A percentile compares a stretch with the other conserved stretches of the same genome.
phyloP scores from a whole-genome alignment of 2,797 vertebrate species.

The Bovichtus diacanthus region DNA sequence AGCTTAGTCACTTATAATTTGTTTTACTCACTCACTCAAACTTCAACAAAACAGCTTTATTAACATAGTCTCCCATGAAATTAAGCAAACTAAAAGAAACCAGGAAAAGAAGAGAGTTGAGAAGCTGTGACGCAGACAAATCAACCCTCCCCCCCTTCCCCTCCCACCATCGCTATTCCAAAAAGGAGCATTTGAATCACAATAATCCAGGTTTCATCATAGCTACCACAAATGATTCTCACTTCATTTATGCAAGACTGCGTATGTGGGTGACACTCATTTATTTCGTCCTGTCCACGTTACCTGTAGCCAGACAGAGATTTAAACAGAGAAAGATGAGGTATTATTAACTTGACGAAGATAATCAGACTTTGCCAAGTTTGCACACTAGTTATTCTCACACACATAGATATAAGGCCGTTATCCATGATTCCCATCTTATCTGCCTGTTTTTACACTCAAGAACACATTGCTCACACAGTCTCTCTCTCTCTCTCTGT shows the following conservation, averaged over 20 bases:
- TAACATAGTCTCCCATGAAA: too few species aligned
- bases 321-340: slow-evolving; percentile 33
- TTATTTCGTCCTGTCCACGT: slow-evolving; percentile 23
- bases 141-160: not conserved
- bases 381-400: slow-evolving; percentile 10
- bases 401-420: slow-evolving; percentile 5
- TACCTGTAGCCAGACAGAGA: slow-evolving; percentile 27
- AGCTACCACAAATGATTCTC: not conserved
- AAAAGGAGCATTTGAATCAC: slow-evolving; percentile 15
- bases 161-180: accelerated
- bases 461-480: not conserved
- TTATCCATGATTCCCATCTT: slow-evolving; percentile 20
- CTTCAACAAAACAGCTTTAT: not conserved
- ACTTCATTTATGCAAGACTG: slow-evolving; percentile 28
- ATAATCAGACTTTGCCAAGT: slow-evolving; percentile 30
- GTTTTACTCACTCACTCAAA: not conserved
- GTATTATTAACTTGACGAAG: slow-evolving; percentile 43
- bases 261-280: slow-evolving; percentile 18
- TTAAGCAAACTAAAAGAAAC: not conserved
- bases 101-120: not conserved
- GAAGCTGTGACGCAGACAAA: not conserved
- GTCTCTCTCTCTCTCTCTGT: not conserved
- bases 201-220: slow-evolving; percentile 22
- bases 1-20: not conserved
- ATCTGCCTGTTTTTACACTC: slow-evolving; percentile 10